These are phyloP conservation scores for Tenrec ecaudatus DNA, from an alignment of 2,113 vertebrate genomes.

Conservation along the genomic window DNA sequence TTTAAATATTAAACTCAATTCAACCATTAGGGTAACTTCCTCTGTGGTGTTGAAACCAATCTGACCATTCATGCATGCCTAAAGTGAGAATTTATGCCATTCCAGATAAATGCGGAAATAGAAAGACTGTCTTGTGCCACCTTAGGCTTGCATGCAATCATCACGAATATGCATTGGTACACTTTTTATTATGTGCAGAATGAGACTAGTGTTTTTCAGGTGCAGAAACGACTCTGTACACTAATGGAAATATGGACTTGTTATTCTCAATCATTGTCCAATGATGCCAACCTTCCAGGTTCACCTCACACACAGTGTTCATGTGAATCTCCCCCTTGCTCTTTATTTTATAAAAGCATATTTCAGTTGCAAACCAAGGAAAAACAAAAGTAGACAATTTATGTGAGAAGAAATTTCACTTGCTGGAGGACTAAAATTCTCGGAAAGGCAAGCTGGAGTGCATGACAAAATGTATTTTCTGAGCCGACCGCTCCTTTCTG, in stretches of 20 bases:
- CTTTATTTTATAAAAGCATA: constrained; percentile 38
- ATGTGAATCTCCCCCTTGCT: background rate
- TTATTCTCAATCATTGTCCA: constrained; percentile 11
- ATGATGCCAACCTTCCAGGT: background rate
- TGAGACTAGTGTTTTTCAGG: background rate
- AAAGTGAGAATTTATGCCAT: constrained; percentile 37
- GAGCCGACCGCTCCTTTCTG: constrained; percentile 39
- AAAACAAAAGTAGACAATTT: background rate
- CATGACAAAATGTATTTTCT: constrained; percentile 38
- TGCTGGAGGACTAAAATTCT: constrained; percentile 26
- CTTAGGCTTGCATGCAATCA: background rate
- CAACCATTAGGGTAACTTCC: background rate
- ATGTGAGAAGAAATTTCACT: constrained; percentile 30
- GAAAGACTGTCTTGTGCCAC: constrained; percentile 23
- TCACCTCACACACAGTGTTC: background rate
- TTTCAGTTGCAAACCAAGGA: background rate
- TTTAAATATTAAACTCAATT: constrained; percentile 68
- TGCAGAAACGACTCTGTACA: background rate
- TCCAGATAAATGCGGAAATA: constrained; percentile 20
- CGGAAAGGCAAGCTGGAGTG: constrained; percentile 17
- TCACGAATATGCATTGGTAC: background rate
- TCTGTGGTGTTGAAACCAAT: constrained; percentile 41
- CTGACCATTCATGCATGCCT: constrained; percentile 27
- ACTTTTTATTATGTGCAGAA: constrained; percentile 24
- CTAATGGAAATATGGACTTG: background rate